These are phyloP conservation scores for Rhyacophila brunnea DNA, from an alignment of 1,140 invertebrate genomes.

Conservation along the genomic window DNA sequence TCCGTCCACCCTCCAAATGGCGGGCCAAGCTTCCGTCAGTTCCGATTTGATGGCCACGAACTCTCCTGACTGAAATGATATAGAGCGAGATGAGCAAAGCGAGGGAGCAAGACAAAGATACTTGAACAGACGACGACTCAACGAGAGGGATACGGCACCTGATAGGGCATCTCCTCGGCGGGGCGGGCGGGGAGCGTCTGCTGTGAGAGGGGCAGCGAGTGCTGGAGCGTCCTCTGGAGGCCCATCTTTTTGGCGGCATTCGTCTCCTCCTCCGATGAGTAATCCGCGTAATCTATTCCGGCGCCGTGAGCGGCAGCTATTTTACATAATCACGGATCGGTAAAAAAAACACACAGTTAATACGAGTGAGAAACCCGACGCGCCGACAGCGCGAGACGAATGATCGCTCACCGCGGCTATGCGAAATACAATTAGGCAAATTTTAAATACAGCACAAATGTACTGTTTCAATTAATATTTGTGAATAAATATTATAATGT, in stretches of 20 bases:
- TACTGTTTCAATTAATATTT: too few relatives aligned
- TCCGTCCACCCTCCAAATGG: constrained; percentile 84
- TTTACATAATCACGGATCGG: constrained; percentile 7
- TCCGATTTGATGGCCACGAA: constrained; percentile 81
- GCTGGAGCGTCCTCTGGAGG: constrained; percentile 55
- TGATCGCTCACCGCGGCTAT: too few relatives aligned
- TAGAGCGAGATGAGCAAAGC: too few relatives aligned
- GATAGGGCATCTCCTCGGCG: constrained; percentile 57
- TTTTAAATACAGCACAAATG: too few relatives aligned
- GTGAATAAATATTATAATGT: too few relatives aligned
- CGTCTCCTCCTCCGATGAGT: constrained; percentile 46
- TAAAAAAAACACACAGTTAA: constrained; percentile 11
- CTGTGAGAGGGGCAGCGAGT: constrained; percentile 43
- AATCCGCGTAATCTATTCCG: constrained; percentile 52
- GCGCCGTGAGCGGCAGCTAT: constrained; percentile 54
- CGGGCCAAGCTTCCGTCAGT: constrained; percentile 71
- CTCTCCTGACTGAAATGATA: constrained; percentile 73
- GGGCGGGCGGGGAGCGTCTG: constrained; percentile 47
- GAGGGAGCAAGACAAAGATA: background rate
- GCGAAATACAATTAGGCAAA: too few relatives aligned
- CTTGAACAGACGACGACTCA: background rate
- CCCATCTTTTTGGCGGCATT: constrained; percentile 49
- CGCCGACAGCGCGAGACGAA: too few relatives aligned
- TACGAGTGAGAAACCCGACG: too few relatives aligned
- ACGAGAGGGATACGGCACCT: constrained; percentile 44